Conservation (phyloP, 1,140 invertebrate genomes). For the Venustaconcha ellipsiformis region DNA sequence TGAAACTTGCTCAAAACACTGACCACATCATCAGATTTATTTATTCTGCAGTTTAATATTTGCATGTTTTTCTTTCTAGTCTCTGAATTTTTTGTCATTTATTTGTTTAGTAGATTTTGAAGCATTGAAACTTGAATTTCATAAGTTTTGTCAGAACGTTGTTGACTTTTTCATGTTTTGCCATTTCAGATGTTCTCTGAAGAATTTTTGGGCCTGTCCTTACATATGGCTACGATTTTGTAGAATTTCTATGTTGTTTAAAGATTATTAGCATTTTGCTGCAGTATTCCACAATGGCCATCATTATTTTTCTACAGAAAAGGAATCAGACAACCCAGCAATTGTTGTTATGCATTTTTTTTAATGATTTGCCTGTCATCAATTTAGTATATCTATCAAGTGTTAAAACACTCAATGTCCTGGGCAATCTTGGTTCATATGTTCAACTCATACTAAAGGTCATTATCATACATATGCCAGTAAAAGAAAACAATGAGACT, state of each 20-base stretch:
- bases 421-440: too few species aligned
- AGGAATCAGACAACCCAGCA: background rate
- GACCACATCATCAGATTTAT: slow-evolving; percentile 4
- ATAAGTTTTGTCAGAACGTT: background rate
- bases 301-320: background rate
- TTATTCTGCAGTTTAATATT: background rate
- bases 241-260: background rate
- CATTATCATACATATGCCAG: too few species aligned
- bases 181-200: background rate
- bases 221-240: background rate
- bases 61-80: background rate
- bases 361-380: background rate
- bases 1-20: background rate
- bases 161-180: background rate
- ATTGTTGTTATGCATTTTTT: background rate
- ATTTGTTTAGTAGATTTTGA: too few species aligned
- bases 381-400: too few species aligned
- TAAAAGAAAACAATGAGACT: too few species aligned
- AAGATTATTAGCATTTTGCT: slow-evolving; percentile 4
- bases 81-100: slow-evolving; percentile 4
- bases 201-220: slow-evolving; percentile 4
- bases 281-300: background rate
- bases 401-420: too few species aligned
- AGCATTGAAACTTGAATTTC: background rate
- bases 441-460: too few species aligned